phyloP scores from a whole-genome alignment of 1,140 invertebrate species.

The Acromyrmex echinatior region DNA sequence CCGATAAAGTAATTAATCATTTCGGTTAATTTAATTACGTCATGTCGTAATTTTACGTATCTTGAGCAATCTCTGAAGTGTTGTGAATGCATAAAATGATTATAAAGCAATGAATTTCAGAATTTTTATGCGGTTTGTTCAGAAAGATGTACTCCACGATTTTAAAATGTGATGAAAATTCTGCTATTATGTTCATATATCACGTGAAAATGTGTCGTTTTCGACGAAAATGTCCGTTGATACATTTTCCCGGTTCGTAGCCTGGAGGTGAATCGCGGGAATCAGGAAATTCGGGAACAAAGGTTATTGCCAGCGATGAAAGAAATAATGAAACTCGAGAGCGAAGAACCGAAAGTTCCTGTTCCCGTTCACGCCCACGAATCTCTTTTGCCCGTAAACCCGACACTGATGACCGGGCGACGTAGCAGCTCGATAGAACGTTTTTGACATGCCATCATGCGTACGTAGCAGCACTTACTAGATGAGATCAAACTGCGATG shows the following conservation, averaged over 20 bases:
- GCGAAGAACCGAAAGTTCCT: slow-evolving; percentile 61
- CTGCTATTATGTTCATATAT: neutral
- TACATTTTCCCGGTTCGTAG: slow-evolving; percentile 37
- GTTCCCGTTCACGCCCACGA: neutral
- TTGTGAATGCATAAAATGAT: slow-evolving; percentile 9
- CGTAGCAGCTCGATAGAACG: slow-evolving; percentile 61
- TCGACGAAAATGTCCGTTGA: slow-evolving; percentile 29
- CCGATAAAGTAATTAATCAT: slow-evolving; percentile 53
- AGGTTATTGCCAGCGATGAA: slow-evolving; percentile 41
- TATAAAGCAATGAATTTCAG: slow-evolving; percentile 31
- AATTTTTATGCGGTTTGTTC: slow-evolving; percentile 8
- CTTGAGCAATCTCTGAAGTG: slow-evolving; percentile 15
- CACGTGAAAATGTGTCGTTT: neutral
- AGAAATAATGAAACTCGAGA: neutral
- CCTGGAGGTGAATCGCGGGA: slow-evolving; percentile 44
- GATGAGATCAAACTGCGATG: slow-evolving; percentile 70
- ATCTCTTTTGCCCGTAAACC: slow-evolving; percentile 67
- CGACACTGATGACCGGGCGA: slow-evolving; percentile 28
- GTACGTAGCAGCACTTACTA: slow-evolving; percentile 64
- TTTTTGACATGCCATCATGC: slow-evolving; percentile 65
- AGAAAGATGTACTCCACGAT: slow-evolving; percentile 19
- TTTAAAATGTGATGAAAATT: slow-evolving; percentile 6
- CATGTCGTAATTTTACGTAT: neutral
- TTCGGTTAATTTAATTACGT: slow-evolving; percentile 74
- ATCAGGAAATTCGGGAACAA: slow-evolving; percentile 68